Evolutionary conservation across 1,140 invertebrate species (phyloP), one percentile per base, ranked within the genome.

Genomic region (Cotesia chilonis): DNA sequence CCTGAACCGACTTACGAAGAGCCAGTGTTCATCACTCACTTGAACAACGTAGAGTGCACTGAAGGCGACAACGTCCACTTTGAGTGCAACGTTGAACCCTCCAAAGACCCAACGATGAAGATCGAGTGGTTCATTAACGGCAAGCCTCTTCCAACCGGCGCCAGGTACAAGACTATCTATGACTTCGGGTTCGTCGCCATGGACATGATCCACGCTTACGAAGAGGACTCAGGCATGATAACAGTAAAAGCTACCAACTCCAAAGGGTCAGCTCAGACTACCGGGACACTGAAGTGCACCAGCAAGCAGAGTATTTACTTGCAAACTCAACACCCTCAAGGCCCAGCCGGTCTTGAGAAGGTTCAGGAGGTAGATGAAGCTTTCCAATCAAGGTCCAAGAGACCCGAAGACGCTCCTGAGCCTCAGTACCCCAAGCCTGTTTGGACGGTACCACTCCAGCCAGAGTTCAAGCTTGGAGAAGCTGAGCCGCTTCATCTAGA

Each of bases 41-140:
- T 98, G 63, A 97, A 97, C 82, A 95, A 97, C 80, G 92, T 97
- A 9, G 92, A 95, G 79, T 94, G 94, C 79, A 92, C 92, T 70
- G 97, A 99, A 89, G 93, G 93, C 64, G 95, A 97, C 72, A 94
- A 93, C 72, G 94, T 93, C 75, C 95, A 96, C 84, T 99, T 99
- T 81, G 96, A 98, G 85, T 98, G 96, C 83, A 93, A 94, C 76
- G 95, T 99, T 4, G 94, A 98, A 83, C 97, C 97, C 51, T 93
- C 95, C 9, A 94, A 95, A 83, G 97, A 99, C 87, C 96, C 96
- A 2, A 97, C 95, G 9, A 92, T 98, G 89, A 94, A 93, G 79
- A 94, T 97, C 77, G 95, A 96, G 86, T 96, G 95, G 94, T 95
- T 94, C 87, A 89, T 94, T 65, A 96, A 96, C 80, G 94, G 93